Evolutionary conservation across 2,797 vertebrate genomes (phyloP).

Genomic region (Mormyrus hasselquistii): DNA sequence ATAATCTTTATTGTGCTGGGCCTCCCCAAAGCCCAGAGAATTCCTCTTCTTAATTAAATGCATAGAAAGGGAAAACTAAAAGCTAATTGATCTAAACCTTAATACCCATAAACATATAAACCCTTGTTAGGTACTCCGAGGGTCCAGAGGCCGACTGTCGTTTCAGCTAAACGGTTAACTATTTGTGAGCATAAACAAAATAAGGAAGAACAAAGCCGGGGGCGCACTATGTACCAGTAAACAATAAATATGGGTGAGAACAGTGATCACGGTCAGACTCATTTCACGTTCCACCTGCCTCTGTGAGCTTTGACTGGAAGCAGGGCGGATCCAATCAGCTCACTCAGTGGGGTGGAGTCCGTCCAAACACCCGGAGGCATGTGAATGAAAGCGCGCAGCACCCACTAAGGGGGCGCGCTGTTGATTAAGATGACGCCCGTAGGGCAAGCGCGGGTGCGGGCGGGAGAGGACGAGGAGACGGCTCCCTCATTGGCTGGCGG

Average conservation of each 20-base stretch:
- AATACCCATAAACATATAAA: background rate
- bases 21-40: background rate
- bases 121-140: background rate
- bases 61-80: background rate
- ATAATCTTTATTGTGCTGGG: constrained; percentile 7
- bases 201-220: background rate
- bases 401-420: background rate
- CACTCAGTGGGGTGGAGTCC: background rate
- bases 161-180: background rate
- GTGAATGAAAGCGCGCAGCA: background rate
- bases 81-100: background rate
- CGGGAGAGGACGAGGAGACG: no score
- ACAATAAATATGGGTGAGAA: background rate
- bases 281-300: background rate
- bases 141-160: background rate
- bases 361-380: background rate
- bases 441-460: background rate
- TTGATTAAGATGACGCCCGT: background rate
- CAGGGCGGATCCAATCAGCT: background rate
- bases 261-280: background rate
- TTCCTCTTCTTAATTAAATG: constrained; percentile 1
- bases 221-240: background rate
- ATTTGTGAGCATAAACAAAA: background rate
- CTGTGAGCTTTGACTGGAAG: background rate
- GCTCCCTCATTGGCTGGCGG: background rate